Evolutionary conservation across 1,140 invertebrate species (phyloP), one percentile per base, ranked within the genome.

Genomic region (Drosophila chauvacae): DNA sequence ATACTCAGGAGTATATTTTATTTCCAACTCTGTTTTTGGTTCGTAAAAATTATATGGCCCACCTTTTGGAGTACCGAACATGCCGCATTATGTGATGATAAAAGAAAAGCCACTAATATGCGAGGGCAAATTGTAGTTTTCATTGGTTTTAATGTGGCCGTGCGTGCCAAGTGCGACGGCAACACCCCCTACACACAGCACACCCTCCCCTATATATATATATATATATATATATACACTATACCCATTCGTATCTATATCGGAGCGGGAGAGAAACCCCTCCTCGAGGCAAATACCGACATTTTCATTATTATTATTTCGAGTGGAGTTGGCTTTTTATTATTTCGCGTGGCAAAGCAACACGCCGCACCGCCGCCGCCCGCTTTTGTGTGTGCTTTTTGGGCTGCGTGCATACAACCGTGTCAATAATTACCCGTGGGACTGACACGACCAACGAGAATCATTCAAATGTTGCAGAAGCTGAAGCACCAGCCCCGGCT

Each of bases 381-480:
- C 73, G 80, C 76, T 68, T 82, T 82, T 81, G 63, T 72, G 59
- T 80, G 76, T 69, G 50, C 62, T 90, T 88, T 91, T 91, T 77
- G 80, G 83, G 83, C 80, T 90, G 90, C 86, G 90, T 91, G 90
- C 90, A 91, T 91, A 91, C 86, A 91, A 91, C 90, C 90, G 90
- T 91, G 90, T 91, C 90, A 91, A 91, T 91, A 91, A 91, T 91
- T 91, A 91, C 90, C 90, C 90, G 90, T 91, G 90, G 90, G 90
- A 91, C 90, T 90, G 86, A 90, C 85, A 90, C 85, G 86, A 90
- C 85, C 85, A 90, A 90, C 85, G 85, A 90, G 85, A 90, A 90
- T 90, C 85, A 90, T 90, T 90, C 85, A 90, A 90, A 90, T 90
- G 85, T 90, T 90, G 85, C 85, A 90, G 53, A 90, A 90, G 81